These are phyloP conservation scores for Scophthalmus maximus DNA, from an alignment of 2,113 vertebrate species.

Conservation along the genomic window DNA sequence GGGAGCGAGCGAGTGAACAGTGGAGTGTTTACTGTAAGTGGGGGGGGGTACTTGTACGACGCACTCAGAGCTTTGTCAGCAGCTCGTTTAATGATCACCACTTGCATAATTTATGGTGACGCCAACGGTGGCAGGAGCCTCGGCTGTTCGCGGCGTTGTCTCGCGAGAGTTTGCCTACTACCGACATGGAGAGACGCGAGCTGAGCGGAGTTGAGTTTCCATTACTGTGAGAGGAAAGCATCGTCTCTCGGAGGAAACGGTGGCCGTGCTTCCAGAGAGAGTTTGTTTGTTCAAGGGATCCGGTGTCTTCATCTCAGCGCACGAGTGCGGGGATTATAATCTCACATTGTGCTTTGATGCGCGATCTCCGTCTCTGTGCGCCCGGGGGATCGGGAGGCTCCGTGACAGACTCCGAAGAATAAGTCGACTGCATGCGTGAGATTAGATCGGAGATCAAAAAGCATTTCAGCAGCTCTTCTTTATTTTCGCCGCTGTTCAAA, in stretches of 20 bases:
- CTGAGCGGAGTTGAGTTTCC: conserved; percentile 33
- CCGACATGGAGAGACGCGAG: conserved; percentile 50
- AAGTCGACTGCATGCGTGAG: background rate
- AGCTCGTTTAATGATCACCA: background rate
- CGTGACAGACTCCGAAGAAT: background rate
- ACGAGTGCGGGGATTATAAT: background rate
- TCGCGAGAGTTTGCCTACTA: conserved; percentile 64
- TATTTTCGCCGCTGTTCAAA: too few species aligned
- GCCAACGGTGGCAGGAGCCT: background rate
- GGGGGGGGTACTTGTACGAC: too few species aligned
- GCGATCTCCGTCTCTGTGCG: background rate
- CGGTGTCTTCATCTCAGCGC: too few species aligned
- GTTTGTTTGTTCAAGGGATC: too few species aligned
- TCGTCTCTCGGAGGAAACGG: background rate
- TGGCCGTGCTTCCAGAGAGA: background rate
- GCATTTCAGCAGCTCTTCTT: too few species aligned
- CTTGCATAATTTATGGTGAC: background rate
- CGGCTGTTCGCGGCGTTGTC: conserved; percentile 22
- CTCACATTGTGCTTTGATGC: background rate
- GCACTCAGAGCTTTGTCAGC: too few species aligned
- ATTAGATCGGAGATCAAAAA: background rate
- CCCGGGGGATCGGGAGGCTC: background rate
- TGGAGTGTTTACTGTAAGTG: too few species aligned
- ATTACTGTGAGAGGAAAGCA: conserved; percentile 17
- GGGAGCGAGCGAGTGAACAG: too few species aligned